Evolutionary conservation across 2,888 invertebrate genomes (phyloP), one percentile per base, ranked within the genome.

Genomic region (Eupithecia inturbata): DNA sequence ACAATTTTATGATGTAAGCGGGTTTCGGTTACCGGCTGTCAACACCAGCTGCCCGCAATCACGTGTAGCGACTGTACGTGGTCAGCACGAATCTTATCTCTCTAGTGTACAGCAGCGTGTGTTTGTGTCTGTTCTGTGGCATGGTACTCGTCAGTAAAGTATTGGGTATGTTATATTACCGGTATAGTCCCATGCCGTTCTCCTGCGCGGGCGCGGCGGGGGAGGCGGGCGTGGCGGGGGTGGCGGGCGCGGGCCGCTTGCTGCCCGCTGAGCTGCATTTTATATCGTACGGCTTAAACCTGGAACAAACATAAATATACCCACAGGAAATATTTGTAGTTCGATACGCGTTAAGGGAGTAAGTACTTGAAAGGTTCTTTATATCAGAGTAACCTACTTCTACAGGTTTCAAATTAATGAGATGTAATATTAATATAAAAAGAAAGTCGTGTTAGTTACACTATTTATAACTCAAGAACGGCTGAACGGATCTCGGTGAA

Each of bases 231-330:
- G 91, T 86, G 87, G 92, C 91, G 81, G 86, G 89, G 67, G 89
- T 85, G 68, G 92, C 85, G 88, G 95, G 87, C 92, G 95, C 90
- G 86, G 66, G 60, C 57, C 68, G 70, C 68, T 63, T n/a, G 80
- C 86, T 91, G 86, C 87, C 86, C 84, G 92, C 36, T 4, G 33
- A 89, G 90, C 95, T 87, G 84, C 95, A 87, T 91, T 95, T 90
- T 87, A 96, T 95, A 81, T 96, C 96, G 85, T 96, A 96, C 74
- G 96, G 96, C 94, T 96, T 95, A 85, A 95, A 95, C 84, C 91
- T 92, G 87, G 69, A 83, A 85, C 78, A 10, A 73, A 57, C 26
- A 67, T 41, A 1, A 2, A 45, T 45, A 45, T 45, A 19, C 28
- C 10, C 22, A 53, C 0, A 60, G 0, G 1, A 45, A 16, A 19